Evolutionary conservation across 2,888 invertebrate genomes (phyloP).

Genomic region (Cactoblastis cactorum): DNA sequence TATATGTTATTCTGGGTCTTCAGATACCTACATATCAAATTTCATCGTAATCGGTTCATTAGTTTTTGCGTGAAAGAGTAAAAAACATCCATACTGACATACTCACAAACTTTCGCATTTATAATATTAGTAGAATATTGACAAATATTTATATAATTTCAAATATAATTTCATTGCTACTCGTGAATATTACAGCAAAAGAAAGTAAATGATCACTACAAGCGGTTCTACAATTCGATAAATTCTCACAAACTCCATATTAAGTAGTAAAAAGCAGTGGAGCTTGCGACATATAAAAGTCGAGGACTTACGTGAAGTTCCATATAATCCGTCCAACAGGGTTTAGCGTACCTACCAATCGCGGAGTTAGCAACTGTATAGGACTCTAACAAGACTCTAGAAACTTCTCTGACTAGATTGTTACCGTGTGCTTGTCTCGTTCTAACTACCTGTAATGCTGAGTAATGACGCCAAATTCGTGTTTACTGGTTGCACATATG

Average conservation of each 20-base stretch:
- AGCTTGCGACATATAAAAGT: slow-evolving; percentile 8
- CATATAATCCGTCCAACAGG: not conserved
- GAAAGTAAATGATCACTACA: not conserved
- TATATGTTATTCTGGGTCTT: too few species aligned
- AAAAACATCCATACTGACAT: too few species aligned
- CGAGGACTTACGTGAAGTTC: not conserved
- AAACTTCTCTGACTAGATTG: slow-evolving; percentile 16
- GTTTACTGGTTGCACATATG: not conserved
- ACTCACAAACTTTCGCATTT: too few species aligned
- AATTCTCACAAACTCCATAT: slow-evolving; percentile 1
- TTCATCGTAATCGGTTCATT: too few species aligned
- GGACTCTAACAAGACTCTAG: slow-evolving; percentile 19
- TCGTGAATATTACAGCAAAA: not conserved
- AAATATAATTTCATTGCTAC: too few species aligned
- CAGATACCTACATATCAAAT: too few species aligned
- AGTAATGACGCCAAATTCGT: not conserved
- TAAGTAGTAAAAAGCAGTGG: slow-evolving; percentile 7
- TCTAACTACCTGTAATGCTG: slow-evolving; percentile 3
- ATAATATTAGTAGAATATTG: too few species aligned
- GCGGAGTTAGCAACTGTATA: slow-evolving; percentile 13
- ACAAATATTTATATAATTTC: too few species aligned
- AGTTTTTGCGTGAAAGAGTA: too few species aligned
- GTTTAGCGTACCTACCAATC: slow-evolving; percentile 6
- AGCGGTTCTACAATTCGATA: not conserved
- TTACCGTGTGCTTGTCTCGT: slow-evolving; percentile 14